These are phyloP conservation scores for Stylophora pistillata DNA, from an alignment of 64 coral and sea anemone species.

Conservation along the genomic window DNA sequence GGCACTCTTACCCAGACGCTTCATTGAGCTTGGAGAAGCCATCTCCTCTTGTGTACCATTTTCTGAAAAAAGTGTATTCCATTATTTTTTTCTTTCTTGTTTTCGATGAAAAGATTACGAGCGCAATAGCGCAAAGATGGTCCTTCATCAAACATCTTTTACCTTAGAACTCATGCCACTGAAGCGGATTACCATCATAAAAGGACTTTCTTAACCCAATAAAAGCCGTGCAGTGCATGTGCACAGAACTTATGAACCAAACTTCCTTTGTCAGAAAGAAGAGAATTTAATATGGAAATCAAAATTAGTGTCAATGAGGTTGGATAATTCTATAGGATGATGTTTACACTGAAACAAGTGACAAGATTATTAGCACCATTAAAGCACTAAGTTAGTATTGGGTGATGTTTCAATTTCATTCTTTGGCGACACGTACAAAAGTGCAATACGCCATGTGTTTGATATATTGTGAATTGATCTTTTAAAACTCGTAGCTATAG, in stretches of 20 bases:
- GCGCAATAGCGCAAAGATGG: background rate
- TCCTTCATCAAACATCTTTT: background rate
- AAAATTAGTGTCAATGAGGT: background rate
- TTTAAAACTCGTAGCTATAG: background rate
- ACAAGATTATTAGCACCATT: background rate
- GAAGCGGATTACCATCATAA: background rate
- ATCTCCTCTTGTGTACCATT: too few relatives aligned
- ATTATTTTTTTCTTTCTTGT: background rate
- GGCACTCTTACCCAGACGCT: too few relatives aligned
- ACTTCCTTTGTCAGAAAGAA: background rate
- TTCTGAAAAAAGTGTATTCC: too few relatives aligned
- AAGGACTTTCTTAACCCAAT: background rate
- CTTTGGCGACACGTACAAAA: too few relatives aligned
- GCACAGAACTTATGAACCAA: background rate
- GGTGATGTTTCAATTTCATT: background rate
- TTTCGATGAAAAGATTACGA: background rate
- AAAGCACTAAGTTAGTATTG: background rate
- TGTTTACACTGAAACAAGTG: background rate
- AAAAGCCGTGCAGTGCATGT: background rate
- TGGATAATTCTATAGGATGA: background rate
- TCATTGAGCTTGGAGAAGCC: too few relatives aligned
- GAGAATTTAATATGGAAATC: background rate
- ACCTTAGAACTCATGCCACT: background rate
- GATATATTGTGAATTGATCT: background rate
- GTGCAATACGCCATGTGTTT: constrained; percentile 3